Conservation (phyloP, 2,113 vertebrate genomes). For the Conger conger region DNA sequence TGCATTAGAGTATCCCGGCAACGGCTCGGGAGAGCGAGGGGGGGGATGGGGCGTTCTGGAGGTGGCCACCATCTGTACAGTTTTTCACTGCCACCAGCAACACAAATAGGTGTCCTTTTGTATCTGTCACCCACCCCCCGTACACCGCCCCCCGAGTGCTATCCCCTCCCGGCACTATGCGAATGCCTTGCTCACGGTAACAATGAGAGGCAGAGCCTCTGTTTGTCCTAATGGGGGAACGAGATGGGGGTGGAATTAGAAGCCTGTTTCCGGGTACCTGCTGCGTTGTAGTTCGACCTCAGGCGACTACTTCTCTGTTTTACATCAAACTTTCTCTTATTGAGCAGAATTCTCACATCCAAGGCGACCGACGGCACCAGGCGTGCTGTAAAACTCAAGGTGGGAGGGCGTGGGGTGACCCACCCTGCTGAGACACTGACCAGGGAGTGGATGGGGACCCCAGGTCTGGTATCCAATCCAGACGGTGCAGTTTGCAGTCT, state of each 20-base stretch:
- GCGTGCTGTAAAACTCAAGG: neutral
- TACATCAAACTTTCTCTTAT: neutral
- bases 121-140: neutral
- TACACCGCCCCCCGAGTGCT: no score
- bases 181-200: no score
- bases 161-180: no score
- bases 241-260: neutral
- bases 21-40: neutral
- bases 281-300: neutral
- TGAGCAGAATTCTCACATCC: neutral
- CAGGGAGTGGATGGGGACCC: no score
- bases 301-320: neutral
- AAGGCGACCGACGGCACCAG: neutral
- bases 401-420: no score
- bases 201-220: no score
- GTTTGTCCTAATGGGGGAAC: no score
- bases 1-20: neutral
- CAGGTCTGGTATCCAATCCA: no score
- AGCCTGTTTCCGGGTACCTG: neutral
- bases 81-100: neutral
- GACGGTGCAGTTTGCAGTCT: no score
- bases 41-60: neutral
- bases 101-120: neutral
- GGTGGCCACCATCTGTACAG: neutral
- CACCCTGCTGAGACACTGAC: no score